Percentiles rank a stretch among this genome's conserved stretches.
These are phyloP conservation scores for Amaurobius ferox DNA, from an alignment of 2,888 invertebrate genomes.

Conservation along the genomic window DNA sequence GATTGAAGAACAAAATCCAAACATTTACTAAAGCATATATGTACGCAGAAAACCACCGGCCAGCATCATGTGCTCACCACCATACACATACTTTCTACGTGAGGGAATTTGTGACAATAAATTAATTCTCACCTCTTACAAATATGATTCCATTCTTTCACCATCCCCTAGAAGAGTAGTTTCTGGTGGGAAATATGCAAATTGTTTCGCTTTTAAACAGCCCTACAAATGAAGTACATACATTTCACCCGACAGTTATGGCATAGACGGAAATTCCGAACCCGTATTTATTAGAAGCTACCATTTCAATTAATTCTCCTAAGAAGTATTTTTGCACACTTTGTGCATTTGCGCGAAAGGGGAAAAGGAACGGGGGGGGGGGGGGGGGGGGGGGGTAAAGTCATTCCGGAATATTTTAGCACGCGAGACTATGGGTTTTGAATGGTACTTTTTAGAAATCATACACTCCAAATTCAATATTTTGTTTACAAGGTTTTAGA, in stretches of 20 bases:
- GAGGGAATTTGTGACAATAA: slow-evolving; percentile 15
- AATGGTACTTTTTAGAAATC: neutral
- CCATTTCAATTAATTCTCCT: slow-evolving; percentile 9
- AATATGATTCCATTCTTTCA: slow-evolving; percentile 42
- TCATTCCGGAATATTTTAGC: neutral
- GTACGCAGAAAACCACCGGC: too few relatives aligned
- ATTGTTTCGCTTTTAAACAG: slow-evolving; percentile 12
- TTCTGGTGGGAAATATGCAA: slow-evolving; percentile 4
- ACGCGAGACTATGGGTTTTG: neutral
- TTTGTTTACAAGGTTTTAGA: neutral
- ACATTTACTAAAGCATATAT: too few relatives aligned
- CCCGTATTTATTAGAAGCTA: neutral
- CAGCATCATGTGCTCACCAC: too few relatives aligned
- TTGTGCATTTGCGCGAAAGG: too few relatives aligned
- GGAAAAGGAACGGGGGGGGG: neutral
- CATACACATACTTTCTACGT: too few relatives aligned
- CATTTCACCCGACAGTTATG: neutral
- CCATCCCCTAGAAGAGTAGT: neutral
- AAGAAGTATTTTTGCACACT: neutral
- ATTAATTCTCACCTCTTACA: slow-evolving; percentile 14
- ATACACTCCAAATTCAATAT: neutral
- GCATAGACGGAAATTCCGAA: slow-evolving; percentile 2
- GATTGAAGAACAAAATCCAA: too few relatives aligned
- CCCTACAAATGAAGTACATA: slow-evolving; percentile 7
- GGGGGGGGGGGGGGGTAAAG: neutral